Evolutionary conservation across 1,140 invertebrate genomes (phyloP), one percentile per base, ranked within the genome.

Genomic region (Diabrotica virgifera): DNA sequence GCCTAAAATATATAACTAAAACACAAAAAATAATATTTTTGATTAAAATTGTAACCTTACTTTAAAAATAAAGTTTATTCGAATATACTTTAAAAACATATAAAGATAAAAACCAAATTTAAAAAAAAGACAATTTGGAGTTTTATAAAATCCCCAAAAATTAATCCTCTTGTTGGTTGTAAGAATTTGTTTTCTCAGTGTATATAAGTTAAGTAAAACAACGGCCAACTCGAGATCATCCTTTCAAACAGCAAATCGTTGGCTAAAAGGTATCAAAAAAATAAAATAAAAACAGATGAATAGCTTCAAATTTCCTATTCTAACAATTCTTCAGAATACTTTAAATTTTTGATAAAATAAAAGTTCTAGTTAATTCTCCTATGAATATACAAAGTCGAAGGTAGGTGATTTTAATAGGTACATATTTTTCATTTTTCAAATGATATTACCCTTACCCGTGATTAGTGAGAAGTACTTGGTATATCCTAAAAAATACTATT

Each of bases 181-280:
- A 24, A 24, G 24, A 24, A 24, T 24, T 46, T 46, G 40, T 46
- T 46, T 46, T 46, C 40, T 46, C n/a, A n/a, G 40, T 46, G 40
- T 46, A 46, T 46, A 46, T 51, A 52, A 52, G 11, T 37, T 65
- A 53, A 53, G 36, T 65, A 68, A 58, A 65, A 50, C n/a, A 52
- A 38, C 57, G 54, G 53, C 64, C 69, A 70, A 63, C 62, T 56
- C 46, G 69, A 70, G 69, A 70, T 70, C 69, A 63, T 57, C 54
- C 54, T 14, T 57, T 36, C 37, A 57, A 57, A 57, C 36, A 57
- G 55, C 36, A 57, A 10, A 57, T 36, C 24, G 55, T 38, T 51
- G 37, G 46, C 24, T 59, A 36, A 10, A 24, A 24, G 24, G 24
- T 24, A 24, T 24, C 24, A 24, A 24, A 24, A 24, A 24, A 24